Evolutionary conservation across 2,797 vertebrate species (phyloP), one percentile per base, ranked within the genome.

Genomic region (Tiaroga cobitis): DNA sequence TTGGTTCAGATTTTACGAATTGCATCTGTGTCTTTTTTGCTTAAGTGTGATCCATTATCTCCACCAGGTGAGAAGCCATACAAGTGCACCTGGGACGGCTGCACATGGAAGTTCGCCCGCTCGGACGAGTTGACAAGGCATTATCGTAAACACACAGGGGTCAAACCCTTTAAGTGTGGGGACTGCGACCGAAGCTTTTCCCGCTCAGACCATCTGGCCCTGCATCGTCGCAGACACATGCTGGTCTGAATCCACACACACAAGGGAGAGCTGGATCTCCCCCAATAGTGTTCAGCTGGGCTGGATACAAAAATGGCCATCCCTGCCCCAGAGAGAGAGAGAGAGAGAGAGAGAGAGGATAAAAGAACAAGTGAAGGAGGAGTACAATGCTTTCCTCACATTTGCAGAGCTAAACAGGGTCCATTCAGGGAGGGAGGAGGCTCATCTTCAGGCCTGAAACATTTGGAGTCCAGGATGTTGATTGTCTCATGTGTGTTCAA

Each of bases 161-260:
- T 99, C 92, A 99, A 99, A 93, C 98, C 98, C 90, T 99, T 99
- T 95, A 99, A 99, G 95, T 99, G 98, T 43, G 97, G 97, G 80
- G 98, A 99, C 98, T 99, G 98, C 91, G 98, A 99, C 91, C 97
- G 98, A 93, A 99, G 98, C 95, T 99, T 99, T 93, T 99, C 98
- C 87, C 96, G 98, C 92, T 99, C 98, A 8, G 98, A 99, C 94
- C 98, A 99, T 93, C 94, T 99, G 96, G 98, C 98, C 43, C 95
- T 99, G 92, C 98, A 99, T 94, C 97, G 98, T 81, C 96, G 98
- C 92, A 96, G 98, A 93, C 98, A 99, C 92, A 98, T 99, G 98
- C 96, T 99, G 92, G 98, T 99, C 93, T 99, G 97, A 99, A 93
- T 89, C 88, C 67, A 78, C 79, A 87, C 81, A 73, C 49, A 54